phyloP scores from a whole-genome alignment of 2,113 vertebrate species.

The Peucedramus taeniatus region DNA sequence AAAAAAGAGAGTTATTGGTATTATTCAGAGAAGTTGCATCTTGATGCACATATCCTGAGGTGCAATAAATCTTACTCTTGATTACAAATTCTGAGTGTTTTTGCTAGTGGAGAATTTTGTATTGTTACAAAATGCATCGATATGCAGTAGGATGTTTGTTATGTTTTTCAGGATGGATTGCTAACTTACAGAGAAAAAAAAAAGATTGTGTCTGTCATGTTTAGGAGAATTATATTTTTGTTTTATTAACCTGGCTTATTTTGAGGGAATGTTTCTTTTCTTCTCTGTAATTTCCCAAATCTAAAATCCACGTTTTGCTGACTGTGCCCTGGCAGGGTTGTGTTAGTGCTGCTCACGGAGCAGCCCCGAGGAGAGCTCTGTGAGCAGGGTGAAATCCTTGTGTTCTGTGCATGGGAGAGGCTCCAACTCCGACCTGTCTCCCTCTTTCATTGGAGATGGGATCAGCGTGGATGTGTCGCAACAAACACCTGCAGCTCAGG shows the following conservation, averaged over 20 bases:
- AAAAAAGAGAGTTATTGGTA: conserved; percentile 11
- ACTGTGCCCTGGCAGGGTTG: background rate
- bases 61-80: conserved; percentile 54
- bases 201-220: conserved; percentile 44
- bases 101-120: conserved; percentile 11
- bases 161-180: conserved; percentile 47
- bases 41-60: conserved; percentile 42
- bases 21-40: conserved; percentile 33
- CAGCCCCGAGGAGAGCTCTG: background rate
- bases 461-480: background rate
- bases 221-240: conserved; percentile 44
- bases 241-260: conserved; percentile 61
- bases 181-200: conserved; percentile 30
- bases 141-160: conserved; percentile 52
- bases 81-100: conserved; percentile 55
- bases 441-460: background rate
- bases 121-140: conserved; percentile 40
- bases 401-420: background rate
- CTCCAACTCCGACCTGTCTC: background rate
- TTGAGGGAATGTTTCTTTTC: conserved; percentile 17
- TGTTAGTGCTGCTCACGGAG: background rate
- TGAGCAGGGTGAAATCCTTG: background rate
- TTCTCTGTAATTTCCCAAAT: conserved; percentile 32
- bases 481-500: background rate
- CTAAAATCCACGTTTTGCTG: background rate